Conservation (phyloP, 2,113 vertebrate species). For the Paramormyrops kingsleyae region DNA sequence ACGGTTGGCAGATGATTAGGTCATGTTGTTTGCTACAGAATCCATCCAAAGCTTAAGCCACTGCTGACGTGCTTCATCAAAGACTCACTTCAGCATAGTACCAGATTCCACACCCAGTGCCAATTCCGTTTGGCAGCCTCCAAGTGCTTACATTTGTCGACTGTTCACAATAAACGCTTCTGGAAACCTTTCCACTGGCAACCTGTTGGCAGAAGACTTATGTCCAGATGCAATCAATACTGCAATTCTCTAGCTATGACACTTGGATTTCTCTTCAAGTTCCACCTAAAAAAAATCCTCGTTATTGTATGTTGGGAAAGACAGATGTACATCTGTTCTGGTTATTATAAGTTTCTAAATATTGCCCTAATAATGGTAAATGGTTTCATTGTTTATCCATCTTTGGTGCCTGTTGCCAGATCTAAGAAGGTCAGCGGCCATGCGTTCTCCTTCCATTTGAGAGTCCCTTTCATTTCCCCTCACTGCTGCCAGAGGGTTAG, state of each 20-base stretch:
- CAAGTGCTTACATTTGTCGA: not conserved
- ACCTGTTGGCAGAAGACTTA: not conserved
- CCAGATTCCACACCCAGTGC: not conserved
- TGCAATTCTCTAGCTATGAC: not conserved
- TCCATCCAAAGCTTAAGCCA: not conserved
- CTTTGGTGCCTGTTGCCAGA: not conserved
- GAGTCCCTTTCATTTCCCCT: not conserved
- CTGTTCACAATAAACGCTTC: not conserved
- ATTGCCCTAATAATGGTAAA: not conserved
- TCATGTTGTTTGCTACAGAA: not conserved
- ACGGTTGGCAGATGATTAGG: not conserved
- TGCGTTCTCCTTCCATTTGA: not conserved
- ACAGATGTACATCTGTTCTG: not conserved
- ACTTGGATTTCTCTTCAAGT: not conserved
- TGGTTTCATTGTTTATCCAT: not conserved
- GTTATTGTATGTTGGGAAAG: not conserved
- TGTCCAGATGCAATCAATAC: not conserved
- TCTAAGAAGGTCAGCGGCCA: not conserved
- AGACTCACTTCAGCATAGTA: not conserved
- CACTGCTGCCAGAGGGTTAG: not conserved
- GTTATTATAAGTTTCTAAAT: not conserved
- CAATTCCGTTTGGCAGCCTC: not conserved
- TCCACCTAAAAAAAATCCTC: not conserved
- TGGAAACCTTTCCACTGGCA: not conserved
- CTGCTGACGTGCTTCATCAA: not conserved